phyloP scores from a whole-genome alignment of 2,888 invertebrate species.

The Apomyelois bistriatella region DNA sequence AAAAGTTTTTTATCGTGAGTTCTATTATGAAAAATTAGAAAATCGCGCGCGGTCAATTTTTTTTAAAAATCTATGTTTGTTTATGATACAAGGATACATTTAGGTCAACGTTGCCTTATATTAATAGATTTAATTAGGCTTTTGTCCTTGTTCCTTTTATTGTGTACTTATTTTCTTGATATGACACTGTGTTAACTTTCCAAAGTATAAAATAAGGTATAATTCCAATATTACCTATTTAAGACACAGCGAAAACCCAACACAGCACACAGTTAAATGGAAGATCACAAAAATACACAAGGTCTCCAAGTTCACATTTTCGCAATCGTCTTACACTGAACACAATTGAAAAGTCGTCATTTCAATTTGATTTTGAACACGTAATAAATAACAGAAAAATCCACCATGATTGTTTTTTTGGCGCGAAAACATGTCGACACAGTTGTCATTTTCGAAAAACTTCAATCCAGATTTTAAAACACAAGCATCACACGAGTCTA shows the following conservation, averaged over 20 bases:
- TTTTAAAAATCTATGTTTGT: no score
- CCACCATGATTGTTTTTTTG: constrained; percentile 65
- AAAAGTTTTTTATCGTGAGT: no score
- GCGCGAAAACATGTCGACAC: constrained; percentile 59
- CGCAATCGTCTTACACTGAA: constrained; percentile 34
- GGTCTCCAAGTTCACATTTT: constrained; percentile 45
- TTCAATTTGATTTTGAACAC: constrained; percentile 75
- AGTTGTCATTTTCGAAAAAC: constrained; percentile 54
- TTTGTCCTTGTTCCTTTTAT: no score
- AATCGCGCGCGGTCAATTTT: no score
- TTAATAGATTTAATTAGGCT: no score
- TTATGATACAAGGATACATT: no score
- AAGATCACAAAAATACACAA: constrained; percentile 18
- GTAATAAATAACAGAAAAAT: constrained; percentile 57
- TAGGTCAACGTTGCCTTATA: no score
- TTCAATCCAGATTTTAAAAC: constrained; percentile 26
- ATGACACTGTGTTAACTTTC: no score
- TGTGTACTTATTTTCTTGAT: no score
- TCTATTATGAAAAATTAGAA: no score
- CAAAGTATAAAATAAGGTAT: not conserved
- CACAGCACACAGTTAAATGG: constrained; percentile 17
- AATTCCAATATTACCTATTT: constrained; percentile 7
- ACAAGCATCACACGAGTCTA: constrained; percentile 26
- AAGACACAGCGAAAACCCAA: constrained; percentile 17
- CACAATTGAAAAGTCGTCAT: constrained; percentile 52